Percentiles rank a stretch among this genome's conserved stretches.
phyloP scores from a whole-genome alignment of 2,113 vertebrate species.

The Embiotoca jacksoni region DNA sequence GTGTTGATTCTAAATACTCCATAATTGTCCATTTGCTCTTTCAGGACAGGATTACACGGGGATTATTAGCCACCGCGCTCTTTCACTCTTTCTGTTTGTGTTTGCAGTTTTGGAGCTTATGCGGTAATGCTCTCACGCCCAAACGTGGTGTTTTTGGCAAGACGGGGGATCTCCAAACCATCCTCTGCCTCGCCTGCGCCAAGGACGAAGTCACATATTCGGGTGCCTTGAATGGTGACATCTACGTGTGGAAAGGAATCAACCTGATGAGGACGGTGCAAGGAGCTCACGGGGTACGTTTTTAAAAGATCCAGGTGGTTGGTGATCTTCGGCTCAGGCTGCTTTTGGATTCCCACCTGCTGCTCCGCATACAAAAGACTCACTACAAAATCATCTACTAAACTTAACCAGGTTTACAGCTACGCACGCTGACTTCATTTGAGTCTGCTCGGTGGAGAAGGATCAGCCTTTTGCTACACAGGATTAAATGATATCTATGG shows the following conservation, averaged over 20 bases:
- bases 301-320: slow-evolving; percentile 23
- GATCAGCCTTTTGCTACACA: slow-evolving; percentile 79
- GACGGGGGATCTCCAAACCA: slow-evolving; percentile 98
- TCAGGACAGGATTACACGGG: slow-evolving; percentile 65
- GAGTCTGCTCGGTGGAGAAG: slow-evolving; percentile 70
- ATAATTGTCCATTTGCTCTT: slow-evolving; percentile 65
- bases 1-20: slow-evolving; percentile 45
- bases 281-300: slow-evolving; percentile 95
- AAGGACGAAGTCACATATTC: slow-evolving; percentile 97
- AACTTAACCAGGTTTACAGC: slow-evolving; percentile 21
- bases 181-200: slow-evolving; percentile 96
- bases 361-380: neutral
- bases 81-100: slow-evolving; percentile 64
- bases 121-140: slow-evolving; percentile 96
- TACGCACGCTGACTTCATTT: slow-evolving; percentile 43
- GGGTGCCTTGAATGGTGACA: slow-evolving; percentile 96
- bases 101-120: slow-evolving; percentile 97
- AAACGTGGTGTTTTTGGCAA: slow-evolving; percentile 98
- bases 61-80: slow-evolving; percentile 68
- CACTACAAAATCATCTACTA: slow-evolving; percentile 17
- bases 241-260: slow-evolving; percentile 98
- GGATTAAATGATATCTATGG: slow-evolving; percentile 83
- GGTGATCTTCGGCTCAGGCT: neutral
- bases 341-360: neutral
- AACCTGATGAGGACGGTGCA: slow-evolving; percentile 95